These are phyloP conservation scores for Choloepus didactylus DNA, from an alignment of 2,797 vertebrate genomes.

Conservation along the genomic window DNA sequence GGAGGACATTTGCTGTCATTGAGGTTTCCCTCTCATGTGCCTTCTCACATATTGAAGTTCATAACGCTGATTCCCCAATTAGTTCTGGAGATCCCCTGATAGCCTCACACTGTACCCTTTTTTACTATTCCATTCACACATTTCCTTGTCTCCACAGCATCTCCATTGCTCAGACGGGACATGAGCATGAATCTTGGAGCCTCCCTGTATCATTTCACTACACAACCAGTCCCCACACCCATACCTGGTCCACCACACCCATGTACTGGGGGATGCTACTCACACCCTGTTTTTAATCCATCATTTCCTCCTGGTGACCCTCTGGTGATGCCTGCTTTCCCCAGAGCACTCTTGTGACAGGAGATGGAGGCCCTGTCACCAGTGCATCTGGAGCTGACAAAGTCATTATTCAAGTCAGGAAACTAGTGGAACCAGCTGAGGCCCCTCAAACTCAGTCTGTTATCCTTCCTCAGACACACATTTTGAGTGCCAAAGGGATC, in stretches of 20 bases:
- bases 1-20: not conserved
- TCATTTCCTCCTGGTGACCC: not conserved
- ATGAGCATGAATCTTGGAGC: not conserved
- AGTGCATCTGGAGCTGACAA: not conserved
- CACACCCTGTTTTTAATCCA: rapidly evolving
- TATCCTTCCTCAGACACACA: not conserved
- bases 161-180: not conserved
- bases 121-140: not conserved
- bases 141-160: conserved; percentile 58
- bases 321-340: conserved; percentile 35
- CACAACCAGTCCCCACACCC: not conserved
- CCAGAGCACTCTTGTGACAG: conserved; percentile 9
- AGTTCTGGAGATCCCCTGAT: no score
- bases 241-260: not conserved
- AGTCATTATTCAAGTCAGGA: not conserved
- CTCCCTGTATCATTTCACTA: not conserved
- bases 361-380: not conserved
- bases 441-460: not conserved
- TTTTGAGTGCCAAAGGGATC: not conserved
- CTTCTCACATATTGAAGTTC: not conserved
- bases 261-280: not conserved
- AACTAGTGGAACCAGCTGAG: not conserved
- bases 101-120: not conserved
- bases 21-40: not conserved
- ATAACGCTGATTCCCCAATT: no score